These are phyloP conservation scores for Cephus pygmeus DNA, from an alignment of 2,888 invertebrate genomes.

Conservation along the genomic window DNA sequence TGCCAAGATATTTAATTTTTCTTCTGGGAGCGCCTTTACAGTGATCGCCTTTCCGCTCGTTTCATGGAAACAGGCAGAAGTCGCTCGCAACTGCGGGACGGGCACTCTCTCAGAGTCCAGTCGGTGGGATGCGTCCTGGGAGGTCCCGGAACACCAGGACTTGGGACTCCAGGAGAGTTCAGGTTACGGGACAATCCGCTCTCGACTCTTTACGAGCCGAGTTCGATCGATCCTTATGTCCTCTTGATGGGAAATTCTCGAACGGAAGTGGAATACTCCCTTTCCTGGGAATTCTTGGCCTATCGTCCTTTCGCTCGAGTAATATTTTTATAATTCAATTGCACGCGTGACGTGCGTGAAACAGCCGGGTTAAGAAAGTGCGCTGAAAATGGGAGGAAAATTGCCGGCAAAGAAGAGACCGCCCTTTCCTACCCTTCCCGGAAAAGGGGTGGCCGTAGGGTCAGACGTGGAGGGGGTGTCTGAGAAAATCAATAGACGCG, in stretches of 20 bases:
- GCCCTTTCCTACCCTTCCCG: slow-evolving; percentile 30
- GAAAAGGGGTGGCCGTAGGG: slow-evolving; percentile 44
- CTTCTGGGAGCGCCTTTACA: slow-evolving; percentile 47
- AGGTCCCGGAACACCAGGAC: background rate
- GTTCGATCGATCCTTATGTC: background rate
- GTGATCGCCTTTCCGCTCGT: slow-evolving; percentile 38
- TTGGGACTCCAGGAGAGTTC: background rate
- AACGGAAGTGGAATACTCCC: background rate
- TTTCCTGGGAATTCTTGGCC: background rate
- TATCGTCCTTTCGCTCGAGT: slow-evolving; percentile 26
- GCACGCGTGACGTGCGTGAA: slow-evolving; percentile 32
- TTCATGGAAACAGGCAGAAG: slow-evolving; percentile 5
- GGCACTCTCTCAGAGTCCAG: background rate
- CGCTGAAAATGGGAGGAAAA: slow-evolving; percentile 43
- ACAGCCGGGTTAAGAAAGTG: background rate
- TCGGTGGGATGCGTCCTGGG: background rate
- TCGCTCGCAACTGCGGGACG: background rate
- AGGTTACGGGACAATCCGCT: background rate
- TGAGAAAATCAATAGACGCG: slow-evolving; percentile 60
- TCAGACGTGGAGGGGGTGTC: slow-evolving; percentile 30
- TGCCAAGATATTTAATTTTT: slow-evolving; percentile 58
- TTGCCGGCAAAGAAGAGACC: slow-evolving; percentile 40
- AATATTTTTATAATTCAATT: slow-evolving; percentile 56
- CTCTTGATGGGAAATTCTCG: background rate
- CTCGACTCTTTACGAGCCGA: slow-evolving; percentile 5